Evolutionary conservation across 1,140 invertebrate genomes (phyloP).

Genomic region (Ylistrum balloti): DNA sequence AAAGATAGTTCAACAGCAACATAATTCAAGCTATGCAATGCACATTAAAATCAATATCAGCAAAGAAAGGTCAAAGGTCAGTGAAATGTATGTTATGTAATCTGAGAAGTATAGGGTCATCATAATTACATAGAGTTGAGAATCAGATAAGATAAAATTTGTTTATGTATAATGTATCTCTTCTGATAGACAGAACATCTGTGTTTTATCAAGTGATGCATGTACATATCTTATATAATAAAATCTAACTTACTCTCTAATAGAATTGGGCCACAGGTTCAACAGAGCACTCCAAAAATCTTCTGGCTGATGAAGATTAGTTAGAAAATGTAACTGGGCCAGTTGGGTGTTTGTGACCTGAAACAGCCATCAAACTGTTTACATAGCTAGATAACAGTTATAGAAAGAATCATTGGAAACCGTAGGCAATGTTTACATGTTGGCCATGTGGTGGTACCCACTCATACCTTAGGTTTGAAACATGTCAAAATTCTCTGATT

Average conservation of each 20-base stretch:
- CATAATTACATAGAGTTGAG: not conserved
- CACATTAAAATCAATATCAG: no score
- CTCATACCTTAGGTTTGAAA: conserved; percentile 10
- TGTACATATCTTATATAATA: not conserved
- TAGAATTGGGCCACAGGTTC: not conserved
- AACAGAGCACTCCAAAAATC: not conserved
- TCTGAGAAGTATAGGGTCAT: not conserved
- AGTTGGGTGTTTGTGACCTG: not conserved
- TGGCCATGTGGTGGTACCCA: not conserved
- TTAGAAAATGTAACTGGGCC: not conserved
- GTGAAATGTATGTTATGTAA: not conserved
- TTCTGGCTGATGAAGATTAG: not conserved
- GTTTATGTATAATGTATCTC: not conserved
- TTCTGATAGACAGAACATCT: conserved; percentile 5
- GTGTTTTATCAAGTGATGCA: conserved; percentile 22
- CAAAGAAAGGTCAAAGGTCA: not conserved
- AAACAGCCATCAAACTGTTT: not conserved
- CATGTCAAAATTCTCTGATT: not conserved
- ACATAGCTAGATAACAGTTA: conserved; percentile 23
- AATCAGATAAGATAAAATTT: not conserved
- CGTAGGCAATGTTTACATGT: conserved; percentile 3
- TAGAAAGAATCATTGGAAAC: not conserved
- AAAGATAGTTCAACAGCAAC: no score
- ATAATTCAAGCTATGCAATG: no score
- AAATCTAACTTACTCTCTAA: not conserved